Evolutionary conservation across 2,797 vertebrate species (phyloP), one percentile per base, ranked within the genome.

Genomic region (Coranthus polyacanthus): DNA sequence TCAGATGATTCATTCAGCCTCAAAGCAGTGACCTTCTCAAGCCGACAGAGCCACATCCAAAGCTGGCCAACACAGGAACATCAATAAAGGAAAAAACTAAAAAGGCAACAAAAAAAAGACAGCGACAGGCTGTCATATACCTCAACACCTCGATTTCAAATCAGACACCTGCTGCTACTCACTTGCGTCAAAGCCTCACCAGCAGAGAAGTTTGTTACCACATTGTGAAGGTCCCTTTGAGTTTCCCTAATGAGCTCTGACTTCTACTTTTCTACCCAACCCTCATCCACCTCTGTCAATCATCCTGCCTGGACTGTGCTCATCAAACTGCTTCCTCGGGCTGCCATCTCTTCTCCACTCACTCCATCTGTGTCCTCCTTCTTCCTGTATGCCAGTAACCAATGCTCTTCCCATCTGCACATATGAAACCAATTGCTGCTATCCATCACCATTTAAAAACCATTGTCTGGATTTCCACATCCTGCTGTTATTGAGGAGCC

Each of bases 401-500:
- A 56, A 68, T 3, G 1, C 58, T 72, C 79, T 75, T 69, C 68
- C 70, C 62, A 42, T 86, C 71, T 47, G 37, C n/a, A 11, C 41
- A 68, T 46, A 63, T 79, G 57, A 84, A 72, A 68, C 64, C 87
- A 79, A 83, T 85, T 69, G 56, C 61, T 18, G 24, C 55, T 46
- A 92, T 90, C 81, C 69, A 73, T 92, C 89, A 86, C 78, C 70
- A 81, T 83, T 84, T 81, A 91, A 81, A 88, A 87, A 39, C 43
- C 77, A 75, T 87, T 75, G 81, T 81, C 79, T 81, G 58, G 63
- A 67, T 81, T 74, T 84, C 84, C 55, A 82, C 78, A 75, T 88
- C 87, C 86, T 89, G 84, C 82, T 85, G 81, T 85, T 88, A 86
- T 69, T 73, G 79, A 76, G 60, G 53, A 79, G 68, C 57, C 82